Conservation (phyloP, 2,888 invertebrate genomes). For the Germaria angustata region DNA sequence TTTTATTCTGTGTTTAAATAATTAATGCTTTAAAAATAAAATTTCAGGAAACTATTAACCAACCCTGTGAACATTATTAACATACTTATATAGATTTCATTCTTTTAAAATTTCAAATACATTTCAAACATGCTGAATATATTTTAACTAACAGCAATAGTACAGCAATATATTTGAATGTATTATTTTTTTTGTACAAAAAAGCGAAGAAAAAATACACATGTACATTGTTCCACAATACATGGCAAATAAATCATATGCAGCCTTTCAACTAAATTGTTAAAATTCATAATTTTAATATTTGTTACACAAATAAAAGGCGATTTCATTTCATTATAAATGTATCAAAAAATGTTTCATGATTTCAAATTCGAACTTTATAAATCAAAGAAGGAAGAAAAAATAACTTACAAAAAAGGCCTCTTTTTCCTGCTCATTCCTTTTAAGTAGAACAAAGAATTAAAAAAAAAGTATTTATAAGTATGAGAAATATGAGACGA, state of each 20-base stretch:
- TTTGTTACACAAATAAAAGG: slow-evolving; percentile 27
- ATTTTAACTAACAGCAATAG: too few species aligned
- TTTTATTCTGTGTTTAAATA: too few species aligned
- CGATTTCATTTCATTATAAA: background rate
- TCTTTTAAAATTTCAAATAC: too few species aligned
- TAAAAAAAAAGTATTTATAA: slow-evolving; percentile 5
- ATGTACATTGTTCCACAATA: background rate
- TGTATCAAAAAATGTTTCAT: slow-evolving; percentile 29
- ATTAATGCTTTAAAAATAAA: too few species aligned
- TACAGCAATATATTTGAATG: too few species aligned
- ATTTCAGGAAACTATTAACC: too few species aligned
- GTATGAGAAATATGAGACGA: slow-evolving; percentile 2
- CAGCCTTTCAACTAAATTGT: slow-evolving; percentile 53
- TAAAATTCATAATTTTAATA: slow-evolving; percentile 42
- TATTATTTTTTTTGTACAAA: background rate
- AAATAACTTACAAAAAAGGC: slow-evolving; percentile 1
- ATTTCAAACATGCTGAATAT: too few species aligned
- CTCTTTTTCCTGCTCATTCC: background rate
- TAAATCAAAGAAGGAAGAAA: slow-evolving; percentile 33
- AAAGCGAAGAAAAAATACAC: background rate
- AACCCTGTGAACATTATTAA: too few species aligned
- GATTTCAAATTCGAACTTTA: slow-evolving; percentile 44
- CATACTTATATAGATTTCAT: too few species aligned
- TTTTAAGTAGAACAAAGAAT: slow-evolving; percentile 24
- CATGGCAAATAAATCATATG: slow-evolving; percentile 38